Conservation (phyloP, 2,797 vertebrate species). For the Nothura maculosa region DNA sequence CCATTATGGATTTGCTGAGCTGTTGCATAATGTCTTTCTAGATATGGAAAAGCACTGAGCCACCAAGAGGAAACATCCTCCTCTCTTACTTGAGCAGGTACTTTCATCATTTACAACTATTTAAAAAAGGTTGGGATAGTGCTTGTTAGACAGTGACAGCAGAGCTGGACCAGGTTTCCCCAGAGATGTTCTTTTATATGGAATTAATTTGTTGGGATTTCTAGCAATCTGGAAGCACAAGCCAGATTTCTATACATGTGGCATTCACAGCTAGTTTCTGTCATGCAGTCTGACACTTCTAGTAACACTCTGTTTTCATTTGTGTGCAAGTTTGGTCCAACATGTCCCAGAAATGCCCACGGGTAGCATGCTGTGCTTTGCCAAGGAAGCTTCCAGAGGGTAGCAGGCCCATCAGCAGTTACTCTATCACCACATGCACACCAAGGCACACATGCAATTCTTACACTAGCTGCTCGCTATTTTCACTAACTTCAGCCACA, state of each 20-base stretch:
- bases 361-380: not conserved
- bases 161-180: not conserved
- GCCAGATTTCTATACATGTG: not conserved
- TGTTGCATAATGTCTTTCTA: not conserved
- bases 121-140: not conserved
- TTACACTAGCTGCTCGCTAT: not conserved
- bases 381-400: not conserved
- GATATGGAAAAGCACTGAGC: slow-evolving; percentile 51
- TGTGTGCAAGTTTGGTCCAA: not conserved
- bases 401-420: too few relatives aligned
- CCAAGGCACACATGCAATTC: not conserved
- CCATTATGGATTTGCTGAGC: not conserved
- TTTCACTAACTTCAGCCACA: not conserved
- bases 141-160: not conserved
- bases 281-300: not conserved
- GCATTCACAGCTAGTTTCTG: not conserved
- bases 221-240: not conserved
- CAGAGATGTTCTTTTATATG: not conserved
- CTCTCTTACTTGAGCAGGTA: slow-evolving; percentile 49
- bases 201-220: not conserved
- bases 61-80: not conserved
- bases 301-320: not conserved
- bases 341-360: not conserved
- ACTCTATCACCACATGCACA: not conserved
- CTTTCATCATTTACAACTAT: not conserved